phyloP scores from a whole-genome alignment of 2,888 invertebrate species.

The Luperina nickerlii region DNA sequence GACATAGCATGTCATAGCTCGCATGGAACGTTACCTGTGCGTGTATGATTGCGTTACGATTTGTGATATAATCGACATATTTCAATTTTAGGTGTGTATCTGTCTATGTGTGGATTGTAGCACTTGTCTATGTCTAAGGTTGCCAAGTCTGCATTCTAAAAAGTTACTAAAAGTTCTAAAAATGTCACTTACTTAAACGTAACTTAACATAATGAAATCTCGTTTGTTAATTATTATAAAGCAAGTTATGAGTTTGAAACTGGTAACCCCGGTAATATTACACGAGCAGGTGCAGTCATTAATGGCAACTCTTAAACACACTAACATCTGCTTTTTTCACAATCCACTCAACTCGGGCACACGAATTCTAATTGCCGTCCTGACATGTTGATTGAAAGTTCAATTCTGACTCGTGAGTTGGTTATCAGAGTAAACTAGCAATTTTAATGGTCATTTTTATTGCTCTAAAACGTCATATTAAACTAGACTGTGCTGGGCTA shows the following conservation, averaged over 20 bases:
- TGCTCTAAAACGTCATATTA: conserved; percentile 65
- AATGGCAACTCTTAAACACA: conserved; percentile 81
- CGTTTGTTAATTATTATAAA: conserved; percentile 50
- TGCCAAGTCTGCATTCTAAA: conserved; percentile 31
- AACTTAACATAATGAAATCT: conserved; percentile 45
- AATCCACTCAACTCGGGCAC: conserved; percentile 77
- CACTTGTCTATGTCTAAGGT: conserved; percentile 57
- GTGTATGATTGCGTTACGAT: conserved; percentile 85
- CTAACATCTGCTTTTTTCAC: conserved; percentile 88
- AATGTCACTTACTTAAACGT: conserved; percentile 15
- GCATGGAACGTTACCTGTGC: conserved; percentile 81
- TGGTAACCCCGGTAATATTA: conserved; percentile 73
- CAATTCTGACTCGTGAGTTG: conserved; percentile 67
- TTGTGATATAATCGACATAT: conserved; percentile 85
- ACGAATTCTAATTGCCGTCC: conserved; percentile 83
- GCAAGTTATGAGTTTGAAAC: conserved; percentile 62
- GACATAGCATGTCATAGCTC: conserved; percentile 87
- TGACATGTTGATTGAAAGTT: conserved; percentile 79
- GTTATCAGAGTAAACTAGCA: conserved; percentile 67
- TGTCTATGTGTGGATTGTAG: conserved; percentile 59
- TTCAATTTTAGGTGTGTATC: conserved; percentile 72
- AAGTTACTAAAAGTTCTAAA: background rate
- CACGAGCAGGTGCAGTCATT: conserved; percentile 84
- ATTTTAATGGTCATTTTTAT: conserved; percentile 73
- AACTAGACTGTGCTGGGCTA: conserved; percentile 52